Evolutionary conservation across 2,797 vertebrate species (phyloP).

Genomic region (Morelia viridis): DNA sequence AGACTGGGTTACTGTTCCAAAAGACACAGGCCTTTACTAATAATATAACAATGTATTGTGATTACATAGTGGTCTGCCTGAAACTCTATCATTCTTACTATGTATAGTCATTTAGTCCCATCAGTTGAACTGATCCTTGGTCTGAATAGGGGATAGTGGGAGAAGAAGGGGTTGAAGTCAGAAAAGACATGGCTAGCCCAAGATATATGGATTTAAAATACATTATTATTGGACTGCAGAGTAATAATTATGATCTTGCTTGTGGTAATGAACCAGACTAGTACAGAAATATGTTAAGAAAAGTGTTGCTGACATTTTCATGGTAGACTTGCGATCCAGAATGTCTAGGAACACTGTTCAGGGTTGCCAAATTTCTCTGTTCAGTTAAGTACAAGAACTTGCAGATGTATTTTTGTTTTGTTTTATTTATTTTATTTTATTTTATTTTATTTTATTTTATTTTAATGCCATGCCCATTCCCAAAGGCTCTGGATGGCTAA

Average conservation of each 20-base stretch:
- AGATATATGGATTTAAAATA: not conserved
- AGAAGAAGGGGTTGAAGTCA: not conserved
- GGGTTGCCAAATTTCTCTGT: not conserved
- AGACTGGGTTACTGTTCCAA: slow-evolving; percentile 73
- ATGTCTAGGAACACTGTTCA: not conserved
- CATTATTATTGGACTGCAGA: not conserved
- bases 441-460: not conserved
- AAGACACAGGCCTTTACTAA: not conserved
- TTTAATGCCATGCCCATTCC: not conserved
- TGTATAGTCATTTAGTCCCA: not conserved
- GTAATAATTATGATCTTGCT: not conserved
- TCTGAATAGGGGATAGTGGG: not conserved
- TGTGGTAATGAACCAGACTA: not conserved
- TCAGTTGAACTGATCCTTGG: too few relatives aligned
- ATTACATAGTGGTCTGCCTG: not conserved
- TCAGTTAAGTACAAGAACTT: not conserved
- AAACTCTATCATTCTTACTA: not conserved
- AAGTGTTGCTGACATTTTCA: not conserved
- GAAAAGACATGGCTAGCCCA: too few relatives aligned
- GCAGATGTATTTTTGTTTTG: not conserved
- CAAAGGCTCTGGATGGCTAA: not conserved
- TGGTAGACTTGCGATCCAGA: not conserved
- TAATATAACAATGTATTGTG: not conserved
- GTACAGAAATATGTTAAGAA: not conserved
- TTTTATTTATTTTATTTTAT: not conserved